Evolutionary conservation across 1,140 invertebrate species (phyloP).

Genomic region (Monomorium pharaonis): DNA sequence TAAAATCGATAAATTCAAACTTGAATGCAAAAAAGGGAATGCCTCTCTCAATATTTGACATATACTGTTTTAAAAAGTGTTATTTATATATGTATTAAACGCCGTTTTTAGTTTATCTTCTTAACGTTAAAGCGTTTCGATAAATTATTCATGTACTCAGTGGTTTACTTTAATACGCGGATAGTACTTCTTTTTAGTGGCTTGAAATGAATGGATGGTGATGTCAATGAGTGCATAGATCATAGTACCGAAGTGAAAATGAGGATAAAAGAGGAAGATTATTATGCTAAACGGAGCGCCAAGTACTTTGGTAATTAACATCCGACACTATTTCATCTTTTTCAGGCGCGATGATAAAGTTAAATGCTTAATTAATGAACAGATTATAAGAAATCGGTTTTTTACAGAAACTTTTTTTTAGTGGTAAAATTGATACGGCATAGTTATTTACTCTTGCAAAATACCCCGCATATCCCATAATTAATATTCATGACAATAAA

Average conservation of each 20-base stretch:
- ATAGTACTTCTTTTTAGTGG: background rate
- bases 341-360: background rate
- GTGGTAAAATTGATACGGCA: background rate
- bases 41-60: background rate
- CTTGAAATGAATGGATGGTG: background rate
- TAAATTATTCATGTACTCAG: background rate
- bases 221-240: background rate
- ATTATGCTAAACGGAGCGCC: slow-evolving; percentile 77
- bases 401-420: background rate
- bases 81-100: background rate
- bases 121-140: background rate
- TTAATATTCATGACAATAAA: background rate
- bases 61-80: background rate
- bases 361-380: slow-evolving; percentile 17
- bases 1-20: background rate
- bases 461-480: background rate
- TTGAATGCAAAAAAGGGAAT: background rate
- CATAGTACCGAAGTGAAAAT: slow-evolving; percentile 66
- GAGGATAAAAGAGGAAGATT: slow-evolving; percentile 80
- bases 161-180: background rate
- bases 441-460: background rate
- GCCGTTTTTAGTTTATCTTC: background rate
- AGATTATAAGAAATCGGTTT: background rate
- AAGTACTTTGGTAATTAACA: slow-evolving; percentile 78
- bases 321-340: slow-evolving; percentile 49